These are phyloP conservation scores for Nycteola revayana DNA, from an alignment of 2,888 invertebrate genomes.

Conservation along the genomic window DNA sequence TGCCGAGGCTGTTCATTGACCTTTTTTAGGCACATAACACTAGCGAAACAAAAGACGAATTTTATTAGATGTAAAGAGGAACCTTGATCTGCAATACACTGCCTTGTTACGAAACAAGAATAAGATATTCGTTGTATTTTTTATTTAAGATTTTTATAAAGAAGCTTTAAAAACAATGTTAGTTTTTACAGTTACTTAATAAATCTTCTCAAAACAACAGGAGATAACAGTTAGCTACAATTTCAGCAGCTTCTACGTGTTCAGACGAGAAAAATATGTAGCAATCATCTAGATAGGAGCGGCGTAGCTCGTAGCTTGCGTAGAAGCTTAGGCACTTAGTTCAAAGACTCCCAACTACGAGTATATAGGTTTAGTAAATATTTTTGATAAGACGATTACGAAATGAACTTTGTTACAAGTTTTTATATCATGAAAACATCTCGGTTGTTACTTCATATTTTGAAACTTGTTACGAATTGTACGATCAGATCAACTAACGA, in stretches of 20 bases:
- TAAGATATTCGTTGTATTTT: too few species aligned
- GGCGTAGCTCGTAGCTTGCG: conserved; percentile 33
- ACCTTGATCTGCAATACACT: conserved; percentile 68
- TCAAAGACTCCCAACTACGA: too few species aligned
- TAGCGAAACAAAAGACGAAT: conserved; percentile 76
- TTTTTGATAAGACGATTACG: conserved; percentile 14
- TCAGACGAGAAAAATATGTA: conserved; percentile 6
- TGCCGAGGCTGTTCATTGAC: conserved; percentile 82
- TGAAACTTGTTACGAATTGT: conserved; percentile 48
- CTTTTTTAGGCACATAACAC: conserved; percentile 78
- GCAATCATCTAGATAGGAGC: conserved; percentile 27
- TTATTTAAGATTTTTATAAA: too few species aligned
- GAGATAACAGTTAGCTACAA: too few species aligned
- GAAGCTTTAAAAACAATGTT: too few species aligned
- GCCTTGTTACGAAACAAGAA: conserved; percentile 41
- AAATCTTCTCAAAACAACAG: too few species aligned
- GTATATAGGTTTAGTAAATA: conserved; percentile 1
- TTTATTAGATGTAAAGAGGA: conserved; percentile 63
- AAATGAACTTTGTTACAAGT: conserved; percentile 21
- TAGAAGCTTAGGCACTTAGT: conserved; percentile 8
- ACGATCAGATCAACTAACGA: conserved; percentile 46
- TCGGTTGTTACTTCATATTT: conserved; percentile 42
- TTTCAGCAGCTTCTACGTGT: too few species aligned
- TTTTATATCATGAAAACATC: conserved; percentile 33
- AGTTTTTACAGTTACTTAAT: too few species aligned